Evolutionary conservation across 30 jellyfish, hydroid and myxozoan genomes (phyloP).

Genomic region (Cassiopea xamachana): DNA sequence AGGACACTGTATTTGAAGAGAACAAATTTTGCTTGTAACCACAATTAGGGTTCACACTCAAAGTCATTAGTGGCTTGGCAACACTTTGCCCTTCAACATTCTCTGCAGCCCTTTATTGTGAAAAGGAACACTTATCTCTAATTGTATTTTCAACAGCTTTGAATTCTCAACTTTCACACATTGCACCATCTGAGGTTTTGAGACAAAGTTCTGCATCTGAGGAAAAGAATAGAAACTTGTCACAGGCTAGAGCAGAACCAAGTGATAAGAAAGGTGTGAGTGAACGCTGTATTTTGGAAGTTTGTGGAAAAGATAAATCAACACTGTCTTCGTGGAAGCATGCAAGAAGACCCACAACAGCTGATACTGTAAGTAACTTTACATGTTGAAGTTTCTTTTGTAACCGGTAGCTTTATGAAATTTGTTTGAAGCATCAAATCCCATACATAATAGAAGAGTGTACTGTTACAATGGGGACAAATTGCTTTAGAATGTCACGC

Average conservation of each 20-base stretch:
- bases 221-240: neutral
- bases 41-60: no score
- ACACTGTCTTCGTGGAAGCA: neutral
- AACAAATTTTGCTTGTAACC: no score
- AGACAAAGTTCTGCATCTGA: neutral
- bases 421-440: neutral
- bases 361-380: neutral
- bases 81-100: no score
- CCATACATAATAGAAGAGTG: no score
- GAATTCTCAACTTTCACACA: neutral
- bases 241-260: neutral
- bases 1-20: no score
- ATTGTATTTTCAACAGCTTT: neutral
- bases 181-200: neutral
- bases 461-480: no score
- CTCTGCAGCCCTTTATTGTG: neutral
- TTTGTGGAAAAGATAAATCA: neutral
- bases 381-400: neutral
- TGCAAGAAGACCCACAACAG: neutral
- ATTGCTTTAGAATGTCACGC: no score
- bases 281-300: slow-evolving; percentile 1
- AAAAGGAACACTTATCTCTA: neutral
- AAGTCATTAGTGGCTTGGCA: no score
- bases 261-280: neutral
- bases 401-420: neutral